Base-by-base conservation (phyloP, 2,888 invertebrate species). In the Ophraella communa region DNA sequence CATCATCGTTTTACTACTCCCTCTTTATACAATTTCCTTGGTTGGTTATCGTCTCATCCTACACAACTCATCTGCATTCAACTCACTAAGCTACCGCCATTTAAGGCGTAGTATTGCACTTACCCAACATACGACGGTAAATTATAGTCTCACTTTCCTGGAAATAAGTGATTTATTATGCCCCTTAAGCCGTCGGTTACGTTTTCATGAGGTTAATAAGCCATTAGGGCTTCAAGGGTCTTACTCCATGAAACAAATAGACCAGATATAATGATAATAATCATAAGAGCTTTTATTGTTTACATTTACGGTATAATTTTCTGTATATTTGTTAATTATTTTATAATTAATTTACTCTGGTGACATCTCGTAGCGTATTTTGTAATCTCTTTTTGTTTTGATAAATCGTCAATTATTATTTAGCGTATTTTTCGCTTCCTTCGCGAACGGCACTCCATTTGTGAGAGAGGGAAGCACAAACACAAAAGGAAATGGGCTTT, bases 31-130 rank as follows among this genome's bases (percentile, higher is more conserved):
- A 18, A 23, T 24, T 11, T 49, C 49, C 11, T 23, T 24, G 49
- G 76, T 76, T 73, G 74, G 76, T 76, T 73, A 71, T 71, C 77
- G 74, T 73, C 77, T 77, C 77, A 74, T 73, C 77, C 78, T 76
- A 79, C 78, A 79, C 80, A 78, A 78, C 79, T 81, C 80, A 81
- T 81, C 80, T 81, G 77, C 79, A 81, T 81, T 78, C 81, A 78
- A 72, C 77, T 74, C 77, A 76, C 74, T 74, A 76, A 78, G 76
- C 77, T 77, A 78, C 78, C 77, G 78, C 80, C 79, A 78, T 80
- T 80, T 79, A 78, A 79, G 79, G 78, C 76, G 77, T 78, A 77
- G 77, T 73, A 75, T 74, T 77, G 77, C 67, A 67, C 60, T 67
- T 79, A 77, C 76, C n/a, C n/a, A n/a, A n/a, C n/a, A 76, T 75